Base-by-base conservation (phyloP, 2,797 vertebrate genomes). In the Holocentrus rufus region DNA sequence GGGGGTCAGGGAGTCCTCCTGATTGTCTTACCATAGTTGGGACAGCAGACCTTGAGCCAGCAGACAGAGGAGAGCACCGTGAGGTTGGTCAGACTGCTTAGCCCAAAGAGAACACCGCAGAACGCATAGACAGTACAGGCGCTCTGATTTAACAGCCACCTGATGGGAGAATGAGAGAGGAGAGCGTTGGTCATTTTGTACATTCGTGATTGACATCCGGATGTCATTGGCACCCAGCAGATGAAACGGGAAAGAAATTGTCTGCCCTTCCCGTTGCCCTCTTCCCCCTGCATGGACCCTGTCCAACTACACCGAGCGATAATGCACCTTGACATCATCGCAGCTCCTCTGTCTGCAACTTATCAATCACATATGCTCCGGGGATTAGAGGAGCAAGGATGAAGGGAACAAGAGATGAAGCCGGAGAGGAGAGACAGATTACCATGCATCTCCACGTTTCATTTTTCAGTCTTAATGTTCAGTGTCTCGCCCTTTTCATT, bases 1-100 rank as follows among this genome's bases (percentile, higher is more conserved):
- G 25, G 25, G 25, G 4, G 25, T 27, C 25, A 27, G 25, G 25
- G 25, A 4, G 25, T 27, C 25, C 25, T 27, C 25, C 0, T 44
- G 25, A 3, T 47, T 8, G 44, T 68, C 80, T 83, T 93, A 97
- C 96, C 95, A 1, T 95, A 95, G 78, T 93, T 91, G 17, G 95
- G 95, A 88, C 92, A 95, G 84, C 95, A 96, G 89, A 96, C 94
- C 88, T 96, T 96, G 44, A 97, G 91, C 92, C 96, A 97, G 94
- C 96, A 96, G 69, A 97, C 95, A 0, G 84, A 88, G 5, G 94
- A 93, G 39, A 95, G 89, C 64, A 94, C 90, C 0, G 93, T 94
- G 54, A 95, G 92, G 80, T 94, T 95, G 70, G 91, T 94, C 61
- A 95, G 88, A 77, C 94, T 95, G 89, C 92, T 92, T 73, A 95